Evolutionary conservation across 2,888 invertebrate genomes (phyloP), one percentile per base, ranked within the genome.

Genomic region (Agrotis puta): DNA sequence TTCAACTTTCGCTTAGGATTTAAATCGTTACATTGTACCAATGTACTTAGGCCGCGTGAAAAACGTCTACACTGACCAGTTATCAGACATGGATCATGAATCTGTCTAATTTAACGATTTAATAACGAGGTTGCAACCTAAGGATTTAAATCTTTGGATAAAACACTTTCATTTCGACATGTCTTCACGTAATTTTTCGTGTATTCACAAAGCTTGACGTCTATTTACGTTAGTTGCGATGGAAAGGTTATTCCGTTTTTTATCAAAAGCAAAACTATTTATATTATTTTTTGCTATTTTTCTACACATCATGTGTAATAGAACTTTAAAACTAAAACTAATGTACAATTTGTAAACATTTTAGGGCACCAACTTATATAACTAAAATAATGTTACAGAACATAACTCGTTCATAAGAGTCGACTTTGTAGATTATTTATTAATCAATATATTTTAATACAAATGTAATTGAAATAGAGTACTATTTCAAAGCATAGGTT

Each of bases 291-390:
- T 50, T 50, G 18, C 16, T 20, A 33, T 45, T 27, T 58, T 39
- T 51, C 56, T 62, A 62, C 56, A 64, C 53, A 50, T n/a, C 0
- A 24, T 14, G 20, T 76, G 43, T 56, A 47, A n/a, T 18, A 43
- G 6, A 50, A 33, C 3, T 20, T 24, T 59, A 18, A 39, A 65
- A 65, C 11, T 53, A 59, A 48, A 18, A 39, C 45, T 18, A 70
- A 78, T 79, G 53, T 74, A 70, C 64, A 64, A 57, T 45, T 27
- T 48, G 78, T 79, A 74, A 74, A 79, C 70, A 74, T 62, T 56
- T 39, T 22, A 22, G 48, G 13, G 33, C 27, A 61, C 48, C 70
- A 27, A 48, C 24, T 58, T 53, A 24, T 24, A 6, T 13, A 71
- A 64, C 24, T 33, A 24, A 61, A 70, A 20, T 22, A 39, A 39